Percentiles rank a stretch among this genome's conserved stretches.
Conservation (phyloP, 2,888 invertebrate genomes). For the Nomada hirtipes region DNA sequence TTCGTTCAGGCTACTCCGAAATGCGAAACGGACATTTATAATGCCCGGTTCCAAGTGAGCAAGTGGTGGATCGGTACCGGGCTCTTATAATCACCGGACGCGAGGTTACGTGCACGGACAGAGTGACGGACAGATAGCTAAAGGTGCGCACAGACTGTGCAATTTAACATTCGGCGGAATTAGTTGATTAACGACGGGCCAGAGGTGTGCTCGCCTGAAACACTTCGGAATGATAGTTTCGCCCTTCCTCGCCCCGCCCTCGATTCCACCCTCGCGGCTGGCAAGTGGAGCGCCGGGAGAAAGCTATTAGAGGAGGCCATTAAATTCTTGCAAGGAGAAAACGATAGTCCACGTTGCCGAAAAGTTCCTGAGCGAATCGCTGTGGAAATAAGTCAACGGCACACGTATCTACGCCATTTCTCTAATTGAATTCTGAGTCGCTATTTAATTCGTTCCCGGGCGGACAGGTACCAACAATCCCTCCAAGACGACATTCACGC, state of each 20-base stretch:
- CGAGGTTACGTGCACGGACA: slow-evolving; percentile 73
- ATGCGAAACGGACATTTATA: slow-evolving; percentile 56
- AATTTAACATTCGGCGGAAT: slow-evolving; percentile 76
- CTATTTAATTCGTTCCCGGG: no score
- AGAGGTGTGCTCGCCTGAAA: slow-evolving; percentile 21
- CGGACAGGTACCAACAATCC: no score
- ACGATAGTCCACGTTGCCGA: no score
- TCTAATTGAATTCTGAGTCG: no score
- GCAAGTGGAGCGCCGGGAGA: no score
- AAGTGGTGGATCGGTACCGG: slow-evolving; percentile 69
- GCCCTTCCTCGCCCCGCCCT: slow-evolving; percentile 20
- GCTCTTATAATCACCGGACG: slow-evolving; percentile 77
- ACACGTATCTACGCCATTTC: no score
- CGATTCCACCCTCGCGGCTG: slow-evolving; percentile 49
- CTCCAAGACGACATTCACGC: no score
- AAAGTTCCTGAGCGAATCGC: no score
- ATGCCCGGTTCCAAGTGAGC: slow-evolving; percentile 70
- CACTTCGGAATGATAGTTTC: slow-evolving; percentile 16
- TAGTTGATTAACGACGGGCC: slow-evolving; percentile 72
- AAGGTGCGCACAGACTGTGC: slow-evolving; percentile 64
- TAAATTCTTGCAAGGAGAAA: background rate
- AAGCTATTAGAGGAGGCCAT: background rate
- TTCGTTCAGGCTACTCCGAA: slow-evolving; percentile 18
- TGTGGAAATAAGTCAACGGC: no score
- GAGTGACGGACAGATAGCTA: slow-evolving; percentile 67